phyloP scores from a whole-genome alignment of 2,888 invertebrate genomes.

The Carcina quercana region DNA sequence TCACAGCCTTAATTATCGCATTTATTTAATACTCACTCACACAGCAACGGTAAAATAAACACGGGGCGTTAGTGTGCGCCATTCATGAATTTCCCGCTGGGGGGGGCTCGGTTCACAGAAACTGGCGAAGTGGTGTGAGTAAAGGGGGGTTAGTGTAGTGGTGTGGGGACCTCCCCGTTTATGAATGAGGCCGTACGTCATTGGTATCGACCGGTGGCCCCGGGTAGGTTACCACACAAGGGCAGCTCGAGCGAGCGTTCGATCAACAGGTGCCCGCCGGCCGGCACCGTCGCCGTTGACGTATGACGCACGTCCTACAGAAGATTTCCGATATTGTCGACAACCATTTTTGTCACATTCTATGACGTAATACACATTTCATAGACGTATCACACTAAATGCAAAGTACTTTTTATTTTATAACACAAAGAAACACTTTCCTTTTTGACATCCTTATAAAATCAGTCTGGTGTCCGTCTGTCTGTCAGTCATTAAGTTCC shows the following conservation, averaged over 20 bases:
- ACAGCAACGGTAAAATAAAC: background rate
- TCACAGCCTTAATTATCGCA: background rate
- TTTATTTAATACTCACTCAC: background rate
- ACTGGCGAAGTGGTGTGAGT: conserved; percentile 30
- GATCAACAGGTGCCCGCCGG: conserved; percentile 60
- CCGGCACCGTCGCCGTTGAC: conserved; percentile 56
- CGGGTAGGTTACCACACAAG: conserved; percentile 59
- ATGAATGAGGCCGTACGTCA: conserved; percentile 73
- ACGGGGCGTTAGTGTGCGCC: conserved; percentile 33
- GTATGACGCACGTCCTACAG: conserved; percentile 49
- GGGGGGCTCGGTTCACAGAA: conserved; percentile 31
- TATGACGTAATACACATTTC: conserved; percentile 38
- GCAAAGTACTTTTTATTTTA: too few relatives aligned
- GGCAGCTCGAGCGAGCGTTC: conserved; percentile 42
- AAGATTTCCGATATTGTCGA: conserved; percentile 30
- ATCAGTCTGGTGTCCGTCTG: too few relatives aligned
- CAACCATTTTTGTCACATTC: conserved; percentile 41
- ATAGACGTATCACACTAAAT: too few relatives aligned
- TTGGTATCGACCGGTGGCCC: conserved; percentile 51
- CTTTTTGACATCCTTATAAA: too few relatives aligned
- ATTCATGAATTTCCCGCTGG: conserved; percentile 60
- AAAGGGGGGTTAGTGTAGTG: conserved; percentile 17
- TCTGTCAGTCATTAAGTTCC: too few relatives aligned
- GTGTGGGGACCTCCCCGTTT: conserved; percentile 45
- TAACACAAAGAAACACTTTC: too few relatives aligned